phyloP scores from a whole-genome alignment of 2,113 vertebrate species.

The Ammodytes dubius region DNA sequence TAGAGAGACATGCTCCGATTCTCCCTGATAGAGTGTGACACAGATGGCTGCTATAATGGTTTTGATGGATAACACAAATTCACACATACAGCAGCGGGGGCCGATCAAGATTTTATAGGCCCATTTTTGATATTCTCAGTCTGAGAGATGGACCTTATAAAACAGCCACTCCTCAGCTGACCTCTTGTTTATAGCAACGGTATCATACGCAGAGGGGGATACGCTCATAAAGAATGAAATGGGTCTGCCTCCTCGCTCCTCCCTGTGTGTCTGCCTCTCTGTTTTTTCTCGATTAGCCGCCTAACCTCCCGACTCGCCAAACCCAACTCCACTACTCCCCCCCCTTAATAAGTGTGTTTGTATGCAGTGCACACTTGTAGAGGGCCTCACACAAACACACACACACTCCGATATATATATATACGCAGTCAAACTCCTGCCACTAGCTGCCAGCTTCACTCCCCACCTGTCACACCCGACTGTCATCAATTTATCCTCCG shows the following conservation, averaged over 20 bases:
- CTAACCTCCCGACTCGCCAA: conserved; percentile 54
- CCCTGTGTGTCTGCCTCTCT: background rate
- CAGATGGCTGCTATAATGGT: conserved; percentile 68
- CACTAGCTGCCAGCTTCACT: conserved; percentile 62
- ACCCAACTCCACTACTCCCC: conserved; percentile 23
- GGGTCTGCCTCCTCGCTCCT: conserved; percentile 31
- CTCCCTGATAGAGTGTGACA: conserved; percentile 52
- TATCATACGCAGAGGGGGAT: conserved; percentile 58
- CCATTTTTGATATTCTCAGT: conserved; percentile 60
- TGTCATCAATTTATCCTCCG: conserved; percentile 75
- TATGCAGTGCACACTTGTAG: conserved; percentile 62
- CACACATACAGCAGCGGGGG: conserved; percentile 37
- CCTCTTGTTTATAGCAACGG: conserved; percentile 70
- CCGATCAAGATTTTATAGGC: conserved; percentile 62
- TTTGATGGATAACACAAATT: conserved; percentile 61
- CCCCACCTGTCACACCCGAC: conserved; percentile 60
- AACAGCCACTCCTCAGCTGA: conserved; percentile 70
- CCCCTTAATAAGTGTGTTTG: conserved; percentile 60
- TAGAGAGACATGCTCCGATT: conserved; percentile 29
- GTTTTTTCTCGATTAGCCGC: conserved; percentile 37
- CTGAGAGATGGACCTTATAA: conserved; percentile 71
- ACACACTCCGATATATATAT: conserved; percentile 37
- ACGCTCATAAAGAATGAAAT: conserved; percentile 56
- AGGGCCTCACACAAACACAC: conserved; percentile 51
- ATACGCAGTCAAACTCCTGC: conserved; percentile 37